Percentiles rank a stretch among this genome's conserved stretches.
These are phyloP conservation scores for Decapterus maruadsi DNA, from an alignment of 2,797 vertebrate species.

Conservation along the genomic window DNA sequence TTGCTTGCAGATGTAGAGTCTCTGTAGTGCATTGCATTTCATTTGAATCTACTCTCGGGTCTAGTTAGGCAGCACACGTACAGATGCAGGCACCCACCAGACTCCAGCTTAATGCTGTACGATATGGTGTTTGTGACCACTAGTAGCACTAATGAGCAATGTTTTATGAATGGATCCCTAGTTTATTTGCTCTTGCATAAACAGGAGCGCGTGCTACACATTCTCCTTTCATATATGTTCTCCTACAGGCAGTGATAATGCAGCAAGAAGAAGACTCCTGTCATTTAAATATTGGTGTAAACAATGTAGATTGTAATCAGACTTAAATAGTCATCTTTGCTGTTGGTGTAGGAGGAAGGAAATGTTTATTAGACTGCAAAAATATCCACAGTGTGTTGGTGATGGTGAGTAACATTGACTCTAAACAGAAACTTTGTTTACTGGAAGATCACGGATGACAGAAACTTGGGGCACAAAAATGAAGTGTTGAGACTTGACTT, in stretches of 20 bases:
- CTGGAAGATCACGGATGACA: not conserved
- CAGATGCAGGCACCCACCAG: not conserved
- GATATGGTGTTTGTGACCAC: conserved; percentile 6
- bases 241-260: conserved; percentile 2
- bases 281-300: conserved; percentile 23
- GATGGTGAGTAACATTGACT: not conserved
- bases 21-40: conserved; percentile 40
- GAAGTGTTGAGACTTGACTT: not conserved
- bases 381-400: not conserved
- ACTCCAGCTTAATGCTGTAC: not conserved
- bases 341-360: conserved; percentile 3
- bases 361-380: not conserved
- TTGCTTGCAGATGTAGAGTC: conserved; percentile 40
- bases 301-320: not conserved
- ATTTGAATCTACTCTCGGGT: conserved; percentile 40
- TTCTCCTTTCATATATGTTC: not conserved
- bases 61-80: conserved; percentile 14
- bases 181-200: not conserved
- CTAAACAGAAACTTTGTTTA: conserved; percentile 19
- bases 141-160: not conserved
- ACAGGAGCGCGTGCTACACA: not conserved
- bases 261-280: not conserved
- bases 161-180: not conserved
- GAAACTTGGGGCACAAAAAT: not conserved
- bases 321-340: not conserved